Evolutionary conservation across 1,140 invertebrate genomes (phyloP).

Genomic region (Diuraphis noxia): DNA sequence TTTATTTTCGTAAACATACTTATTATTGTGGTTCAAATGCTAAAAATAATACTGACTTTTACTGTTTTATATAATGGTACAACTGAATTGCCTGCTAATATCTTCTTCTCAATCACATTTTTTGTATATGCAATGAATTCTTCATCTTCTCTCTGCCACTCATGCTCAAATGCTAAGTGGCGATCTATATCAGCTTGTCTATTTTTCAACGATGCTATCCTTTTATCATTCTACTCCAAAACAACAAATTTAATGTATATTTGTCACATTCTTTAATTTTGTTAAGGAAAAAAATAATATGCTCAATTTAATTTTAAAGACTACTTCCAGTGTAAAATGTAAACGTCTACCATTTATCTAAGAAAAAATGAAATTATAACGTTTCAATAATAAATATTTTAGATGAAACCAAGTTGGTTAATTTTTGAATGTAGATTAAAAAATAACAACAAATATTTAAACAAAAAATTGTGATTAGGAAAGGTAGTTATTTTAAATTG

Average conservation of each 20-base stretch:
- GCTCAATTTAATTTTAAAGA: neutral
- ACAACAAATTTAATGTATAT: neutral
- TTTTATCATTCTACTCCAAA: neutral
- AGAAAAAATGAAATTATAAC: too few species aligned
- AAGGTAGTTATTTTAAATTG: too few species aligned
- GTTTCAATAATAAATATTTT: too few species aligned
- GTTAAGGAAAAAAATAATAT: neutral
- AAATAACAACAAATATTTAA: too few species aligned
- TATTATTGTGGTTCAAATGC: neutral
- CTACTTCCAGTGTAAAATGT: neutral
- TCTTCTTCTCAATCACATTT: neutral
- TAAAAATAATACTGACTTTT: neutral
- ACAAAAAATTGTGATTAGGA: too few species aligned
- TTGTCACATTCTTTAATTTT: too few species aligned
- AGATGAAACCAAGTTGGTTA: too few species aligned
- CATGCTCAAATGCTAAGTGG: neutral
- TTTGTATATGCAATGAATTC: slow-evolving; percentile 6
- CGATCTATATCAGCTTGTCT: slow-evolving; percentile 23
- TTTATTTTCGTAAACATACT: neutral
- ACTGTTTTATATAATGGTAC: neutral
- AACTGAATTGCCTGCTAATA: neutral
- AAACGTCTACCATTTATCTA: too few species aligned
- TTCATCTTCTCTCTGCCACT: neutral
- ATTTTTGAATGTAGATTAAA: too few species aligned
- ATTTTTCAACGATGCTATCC: neutral